Base-by-base conservation (phyloP, 1,140 invertebrate species). In the Hormaphis cornu region DNA sequence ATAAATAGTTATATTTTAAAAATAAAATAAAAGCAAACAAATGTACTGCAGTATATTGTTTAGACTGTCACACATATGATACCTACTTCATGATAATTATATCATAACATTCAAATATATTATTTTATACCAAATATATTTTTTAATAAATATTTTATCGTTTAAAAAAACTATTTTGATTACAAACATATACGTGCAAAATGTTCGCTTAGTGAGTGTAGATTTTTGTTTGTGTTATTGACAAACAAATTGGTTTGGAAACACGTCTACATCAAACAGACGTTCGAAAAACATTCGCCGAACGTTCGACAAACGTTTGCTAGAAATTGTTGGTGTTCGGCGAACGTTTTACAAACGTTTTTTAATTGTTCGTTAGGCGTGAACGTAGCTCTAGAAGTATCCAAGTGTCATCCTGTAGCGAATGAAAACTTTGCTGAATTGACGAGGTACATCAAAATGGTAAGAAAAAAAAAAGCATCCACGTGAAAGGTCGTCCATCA, bases 281-380 rank as follows among this genome's bases (percentile, higher is more conserved):
- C 42, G 42, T 18, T 44, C 42, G 6, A 44, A 16, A 44, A 44
- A 44, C n/a, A n/a, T 18, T 44, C 18, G 14, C 14, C n/a, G n/a
- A n/a, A 44, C 42, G 42, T 18, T 44, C 42, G 6, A 44, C 42
- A 44, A 44, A 44, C n/a, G 42, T 18, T 44, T 44, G 14, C 14
- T 18, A 44, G 42, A 44, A 6, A 44, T 44, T 44, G 2, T 18
- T n/a, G 42, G n/a, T 44, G n/a, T 44, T 44, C 42, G n/a, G 42
- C 42, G n/a, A 44, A 44, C 42, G 42, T 44, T 18, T n/a, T 7
- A 44, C 42, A 18, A 44, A 52, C 5, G 48, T 52, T 52, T 52
- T 26, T 52, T 52, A 52, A 52, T 14, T 28, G 48, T 52, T 52
- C 26, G 48, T 52, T 52, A 52, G 48, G 48, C 26, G 48, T 52